Percentiles rank a stretch among this genome's conserved stretches.
These are phyloP conservation scores for Megalops atlanticus DNA, from an alignment of 2,113 vertebrate species.

Conservation along the genomic window DNA sequence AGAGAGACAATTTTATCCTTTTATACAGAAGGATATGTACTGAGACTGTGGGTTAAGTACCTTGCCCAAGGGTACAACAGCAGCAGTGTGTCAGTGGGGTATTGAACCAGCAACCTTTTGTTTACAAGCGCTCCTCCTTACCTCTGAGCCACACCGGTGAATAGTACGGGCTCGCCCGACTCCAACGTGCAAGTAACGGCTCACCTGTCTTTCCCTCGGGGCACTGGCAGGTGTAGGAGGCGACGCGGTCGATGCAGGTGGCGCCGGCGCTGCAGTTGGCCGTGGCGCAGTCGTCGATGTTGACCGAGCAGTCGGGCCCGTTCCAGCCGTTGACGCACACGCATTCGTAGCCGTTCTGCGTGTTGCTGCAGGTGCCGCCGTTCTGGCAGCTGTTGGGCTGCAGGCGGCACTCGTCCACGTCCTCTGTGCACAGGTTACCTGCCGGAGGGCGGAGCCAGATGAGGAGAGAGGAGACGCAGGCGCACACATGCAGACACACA, in stretches of 20 bases:
- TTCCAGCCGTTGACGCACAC: slow-evolving; percentile 88
- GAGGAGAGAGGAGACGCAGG: too few species aligned
- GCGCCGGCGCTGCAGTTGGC: slow-evolving; percentile 73
- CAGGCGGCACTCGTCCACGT: slow-evolving; percentile 82
- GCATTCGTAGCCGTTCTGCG: slow-evolving; percentile 72
- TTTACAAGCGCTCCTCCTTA: too few species aligned
- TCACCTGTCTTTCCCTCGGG: slow-evolving; percentile 81
- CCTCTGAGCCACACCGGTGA: not conserved
- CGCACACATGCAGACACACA: not conserved
- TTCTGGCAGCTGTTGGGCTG: slow-evolving; percentile 87
- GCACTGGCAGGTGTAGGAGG: slow-evolving; percentile 79
- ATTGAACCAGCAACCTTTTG: too few species aligned
- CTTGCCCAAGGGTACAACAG: too few species aligned
- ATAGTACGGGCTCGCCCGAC: too few species aligned
- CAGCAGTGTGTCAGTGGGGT: too few species aligned
- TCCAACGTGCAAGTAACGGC: not conserved
- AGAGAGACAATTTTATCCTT: too few species aligned
- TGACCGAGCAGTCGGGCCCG: slow-evolving; percentile 81
- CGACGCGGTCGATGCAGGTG: slow-evolving; percentile 80
- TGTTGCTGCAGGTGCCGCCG: slow-evolving; percentile 83
- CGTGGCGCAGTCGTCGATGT: slow-evolving; percentile 80
- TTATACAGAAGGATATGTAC: too few species aligned
- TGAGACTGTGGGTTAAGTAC: too few species aligned
- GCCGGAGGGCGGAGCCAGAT: not conserved
- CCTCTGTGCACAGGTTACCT: slow-evolving; percentile 85